phyloP scores from a whole-genome alignment of 2,797 vertebrate species.

The Harpagifer antarcticus region DNA sequence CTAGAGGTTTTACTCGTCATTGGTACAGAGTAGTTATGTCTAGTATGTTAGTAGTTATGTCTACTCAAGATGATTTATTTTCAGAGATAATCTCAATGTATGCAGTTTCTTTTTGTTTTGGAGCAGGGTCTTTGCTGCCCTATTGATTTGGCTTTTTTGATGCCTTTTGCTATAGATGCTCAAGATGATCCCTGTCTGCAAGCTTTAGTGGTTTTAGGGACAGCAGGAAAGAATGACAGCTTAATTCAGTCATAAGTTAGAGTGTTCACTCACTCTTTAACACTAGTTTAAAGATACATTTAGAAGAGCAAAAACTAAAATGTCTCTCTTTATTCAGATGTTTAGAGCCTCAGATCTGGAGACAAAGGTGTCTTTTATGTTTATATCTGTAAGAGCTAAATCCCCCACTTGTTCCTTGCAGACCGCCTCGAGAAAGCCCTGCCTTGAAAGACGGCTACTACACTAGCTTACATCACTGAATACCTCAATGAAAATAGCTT shows the following conservation, averaged over 20 bases:
- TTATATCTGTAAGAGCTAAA: conserved; percentile 67
- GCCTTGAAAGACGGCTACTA: conserved; percentile 79
- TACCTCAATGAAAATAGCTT: conserved; percentile 65
- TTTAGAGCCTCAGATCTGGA: conserved; percentile 84
- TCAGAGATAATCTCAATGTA: conserved; percentile 12
- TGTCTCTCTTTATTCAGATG: conserved; percentile 77
- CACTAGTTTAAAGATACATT: conserved; percentile 62
- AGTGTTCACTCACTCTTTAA: conserved; percentile 61
- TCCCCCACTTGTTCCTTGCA: conserved; percentile 76
- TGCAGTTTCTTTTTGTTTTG: conserved; percentile 24
- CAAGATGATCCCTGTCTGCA: conserved; percentile 11
- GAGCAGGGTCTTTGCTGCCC: conserved; percentile 18
- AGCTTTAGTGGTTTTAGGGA: conserved; percentile 40
- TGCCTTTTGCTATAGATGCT: conserved; percentile 19
- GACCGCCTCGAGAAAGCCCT: conserved; percentile 87
- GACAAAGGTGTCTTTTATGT: conserved; percentile 78
- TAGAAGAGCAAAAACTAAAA: conserved; percentile 66
- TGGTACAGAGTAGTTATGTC: not conserved
- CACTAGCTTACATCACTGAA: conserved; percentile 48
- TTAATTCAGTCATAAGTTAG: conserved; percentile 77
- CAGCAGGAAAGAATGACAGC: conserved; percentile 55
- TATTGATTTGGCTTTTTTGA: conserved; percentile 45
- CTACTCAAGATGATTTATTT: conserved; percentile 8
- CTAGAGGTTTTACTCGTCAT: conserved; percentile 14
- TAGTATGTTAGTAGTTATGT: not conserved